Conservation (phyloP, 2,888 invertebrate genomes). For the Mimumesa dahlbomi region DNA sequence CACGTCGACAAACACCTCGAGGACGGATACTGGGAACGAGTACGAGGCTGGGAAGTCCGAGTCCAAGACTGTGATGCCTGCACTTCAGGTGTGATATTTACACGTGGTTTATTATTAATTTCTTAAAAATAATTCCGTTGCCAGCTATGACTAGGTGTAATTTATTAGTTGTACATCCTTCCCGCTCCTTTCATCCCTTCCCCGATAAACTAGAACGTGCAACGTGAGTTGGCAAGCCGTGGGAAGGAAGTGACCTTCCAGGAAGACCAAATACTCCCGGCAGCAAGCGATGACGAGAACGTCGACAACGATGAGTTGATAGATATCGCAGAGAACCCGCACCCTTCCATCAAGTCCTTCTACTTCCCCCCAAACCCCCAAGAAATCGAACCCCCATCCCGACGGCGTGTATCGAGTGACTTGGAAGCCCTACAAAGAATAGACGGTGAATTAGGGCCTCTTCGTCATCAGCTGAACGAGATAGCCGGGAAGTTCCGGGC, state of each 20-base stretch:
- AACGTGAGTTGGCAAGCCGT: too few relatives aligned
- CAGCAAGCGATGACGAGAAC: neutral
- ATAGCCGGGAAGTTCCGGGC: conserved; percentile 60
- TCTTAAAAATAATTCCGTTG: too few relatives aligned
- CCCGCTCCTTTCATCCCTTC: too few relatives aligned
- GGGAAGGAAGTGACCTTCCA: neutral
- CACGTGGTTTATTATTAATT: too few relatives aligned
- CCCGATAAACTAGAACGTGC: too few relatives aligned
- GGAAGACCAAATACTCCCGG: too few relatives aligned
- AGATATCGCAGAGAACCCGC: conserved; percentile 60
- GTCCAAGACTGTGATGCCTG: conserved; percentile 31
- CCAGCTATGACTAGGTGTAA: too few relatives aligned
- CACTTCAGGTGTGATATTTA: conserved; percentile 34
- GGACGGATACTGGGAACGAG: neutral
- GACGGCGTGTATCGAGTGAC: conserved; percentile 36
- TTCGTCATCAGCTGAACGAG: conserved; percentile 62
- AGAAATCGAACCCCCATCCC: neutral
- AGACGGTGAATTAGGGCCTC: conserved; percentile 63
- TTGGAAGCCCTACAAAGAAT: conserved; percentile 59
- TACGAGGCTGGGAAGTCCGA: conserved; percentile 21
- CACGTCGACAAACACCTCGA: conserved; percentile 3
- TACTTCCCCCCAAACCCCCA: conserved; percentile 58
- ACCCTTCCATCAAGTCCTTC: conserved; percentile 63
- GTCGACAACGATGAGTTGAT: conserved; percentile 51
- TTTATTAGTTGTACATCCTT: too few relatives aligned